Conservation (phyloP, 2,797 vertebrate genomes). For the Bradypus variegatus region DNA sequence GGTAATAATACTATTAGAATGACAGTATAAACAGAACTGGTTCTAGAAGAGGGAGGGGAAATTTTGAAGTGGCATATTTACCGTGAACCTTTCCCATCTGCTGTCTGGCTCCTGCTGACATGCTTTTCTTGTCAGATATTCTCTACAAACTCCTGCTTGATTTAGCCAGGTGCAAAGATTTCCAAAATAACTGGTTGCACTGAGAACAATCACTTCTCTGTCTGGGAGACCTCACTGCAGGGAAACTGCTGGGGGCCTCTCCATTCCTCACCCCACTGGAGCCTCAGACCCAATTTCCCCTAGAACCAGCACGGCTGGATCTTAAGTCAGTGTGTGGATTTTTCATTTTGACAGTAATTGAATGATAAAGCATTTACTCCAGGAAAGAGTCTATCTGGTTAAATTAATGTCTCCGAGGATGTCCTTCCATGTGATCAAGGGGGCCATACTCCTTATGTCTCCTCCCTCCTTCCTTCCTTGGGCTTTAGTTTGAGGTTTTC, state of each 20-base stretch:
- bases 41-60: neutral
- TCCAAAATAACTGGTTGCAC: neutral
- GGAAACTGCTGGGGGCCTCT: neutral
- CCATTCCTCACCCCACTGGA: neutral
- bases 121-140: slow-evolving; percentile 25
- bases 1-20: neutral
- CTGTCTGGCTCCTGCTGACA: neutral
- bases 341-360: neutral
- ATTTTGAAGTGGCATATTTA: neutral
- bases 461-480: neutral
- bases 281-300: neutral
- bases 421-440: neutral
- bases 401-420: neutral
- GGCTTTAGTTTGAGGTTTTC: neutral
- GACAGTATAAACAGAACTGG: neutral
- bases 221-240: neutral
- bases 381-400: neutral
- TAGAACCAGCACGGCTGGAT: neutral
- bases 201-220: neutral
- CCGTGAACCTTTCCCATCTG: neutral
- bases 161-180: neutral
- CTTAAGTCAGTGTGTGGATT: neutral
- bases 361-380: neutral
- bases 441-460: neutral
- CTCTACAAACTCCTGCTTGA: slow-evolving; percentile 14